Conservation (phyloP, 2,888 invertebrate genomes). For the Standfussiana lucernea region DNA sequence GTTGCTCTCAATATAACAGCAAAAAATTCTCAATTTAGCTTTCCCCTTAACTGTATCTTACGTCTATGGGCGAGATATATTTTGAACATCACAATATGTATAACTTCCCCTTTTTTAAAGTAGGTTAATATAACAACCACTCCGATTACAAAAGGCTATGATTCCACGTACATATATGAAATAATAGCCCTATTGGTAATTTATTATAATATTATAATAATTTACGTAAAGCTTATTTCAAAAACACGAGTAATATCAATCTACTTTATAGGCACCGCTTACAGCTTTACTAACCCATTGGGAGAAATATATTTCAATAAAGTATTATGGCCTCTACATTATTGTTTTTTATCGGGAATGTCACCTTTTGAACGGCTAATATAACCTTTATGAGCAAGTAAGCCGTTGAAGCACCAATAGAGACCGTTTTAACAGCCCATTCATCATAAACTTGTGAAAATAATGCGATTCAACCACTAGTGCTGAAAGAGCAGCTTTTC, state of each 20-base stretch:
- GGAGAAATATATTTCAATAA: constrained; percentile 30
- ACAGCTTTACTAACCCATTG: constrained; percentile 38
- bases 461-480: too few species aligned
- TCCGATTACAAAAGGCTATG: background rate
- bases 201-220: constrained; percentile 19
- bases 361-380: constrained; percentile 3
- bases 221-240: constrained; percentile 13
- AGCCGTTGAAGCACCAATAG: background rate
- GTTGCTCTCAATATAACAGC: background rate
- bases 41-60: background rate
- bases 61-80: background rate
- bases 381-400: background rate
- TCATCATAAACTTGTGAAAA: background rate
- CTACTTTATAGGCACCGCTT: constrained; percentile 26
- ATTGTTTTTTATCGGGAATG: constrained; percentile 23
- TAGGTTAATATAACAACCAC: background rate
- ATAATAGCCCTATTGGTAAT: background rate
- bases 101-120: background rate
- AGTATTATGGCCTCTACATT: constrained; percentile 15
- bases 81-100: background rate
- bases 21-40: background rate
- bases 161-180: background rate
- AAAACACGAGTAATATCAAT: constrained; percentile 44
- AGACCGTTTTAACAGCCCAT: background rate
- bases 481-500: too few species aligned